Percentiles rank a stretch among this genome's conserved stretches.
phyloP scores from a whole-genome alignment of 2,113 vertebrate species.

The Eptesicus fuscus region DNA sequence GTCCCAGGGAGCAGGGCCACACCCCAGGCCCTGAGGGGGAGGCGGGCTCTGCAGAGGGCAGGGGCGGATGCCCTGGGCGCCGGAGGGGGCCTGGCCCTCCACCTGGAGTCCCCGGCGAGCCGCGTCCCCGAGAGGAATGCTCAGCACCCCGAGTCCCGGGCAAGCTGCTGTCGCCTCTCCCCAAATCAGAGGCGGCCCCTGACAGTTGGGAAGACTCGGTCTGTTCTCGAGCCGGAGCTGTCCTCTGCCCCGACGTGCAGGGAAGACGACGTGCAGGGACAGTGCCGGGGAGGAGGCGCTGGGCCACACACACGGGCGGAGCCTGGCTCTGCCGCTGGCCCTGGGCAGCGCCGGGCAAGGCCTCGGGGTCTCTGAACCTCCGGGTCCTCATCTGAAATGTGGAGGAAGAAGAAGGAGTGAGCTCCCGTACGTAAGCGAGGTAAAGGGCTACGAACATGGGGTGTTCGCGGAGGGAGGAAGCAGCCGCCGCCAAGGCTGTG shows the following conservation, averaged over 20 bases:
- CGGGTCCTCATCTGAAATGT: not conserved
- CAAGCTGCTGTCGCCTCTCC: not conserved
- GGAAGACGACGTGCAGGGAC: too few species aligned
- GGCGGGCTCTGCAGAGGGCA: not conserved
- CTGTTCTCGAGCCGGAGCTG: too few species aligned
- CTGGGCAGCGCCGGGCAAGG: not conserved
- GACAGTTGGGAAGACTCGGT: not conserved
- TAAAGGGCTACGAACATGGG: not conserved
- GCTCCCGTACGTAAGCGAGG: not conserved
- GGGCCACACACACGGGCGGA: too few species aligned
- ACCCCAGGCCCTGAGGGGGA: not conserved
- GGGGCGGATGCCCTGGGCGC: too few species aligned
- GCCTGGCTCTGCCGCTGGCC: not conserved
- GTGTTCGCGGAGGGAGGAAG: not conserved
- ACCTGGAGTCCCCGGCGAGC: too few species aligned
- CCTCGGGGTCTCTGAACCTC: not conserved
- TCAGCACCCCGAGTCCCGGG: not conserved
- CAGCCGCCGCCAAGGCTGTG: not conserved
- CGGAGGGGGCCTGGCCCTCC: too few species aligned
- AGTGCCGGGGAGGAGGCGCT: accelerated
- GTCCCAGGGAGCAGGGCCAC: not conserved
- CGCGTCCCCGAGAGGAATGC: not conserved
- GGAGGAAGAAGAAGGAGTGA: not conserved
- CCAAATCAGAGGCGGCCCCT: not conserved
- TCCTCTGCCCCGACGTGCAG: not conserved